Conservation (phyloP, 2,797 vertebrate species). For the Craterocephalus amniculus region DNA sequence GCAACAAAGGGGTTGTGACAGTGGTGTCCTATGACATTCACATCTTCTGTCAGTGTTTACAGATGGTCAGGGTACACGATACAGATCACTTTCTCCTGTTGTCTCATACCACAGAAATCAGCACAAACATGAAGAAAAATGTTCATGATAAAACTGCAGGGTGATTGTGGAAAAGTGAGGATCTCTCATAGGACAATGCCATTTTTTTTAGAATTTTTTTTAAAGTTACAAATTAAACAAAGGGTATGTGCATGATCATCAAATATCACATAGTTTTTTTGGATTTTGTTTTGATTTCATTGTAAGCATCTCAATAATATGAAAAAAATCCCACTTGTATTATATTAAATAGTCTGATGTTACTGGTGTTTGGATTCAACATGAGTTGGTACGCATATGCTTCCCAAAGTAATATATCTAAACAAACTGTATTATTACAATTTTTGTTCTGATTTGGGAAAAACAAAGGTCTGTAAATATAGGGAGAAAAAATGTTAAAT, state of each 20-base stretch:
- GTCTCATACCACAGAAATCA: conserved; percentile 19
- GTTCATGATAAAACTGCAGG: background rate
- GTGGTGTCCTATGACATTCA: conserved; percentile 60
- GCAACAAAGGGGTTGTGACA: conserved; percentile 62
- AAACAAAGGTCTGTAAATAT: no score
- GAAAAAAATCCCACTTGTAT: background rate
- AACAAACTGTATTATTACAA: background rate
- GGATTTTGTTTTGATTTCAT: background rate
- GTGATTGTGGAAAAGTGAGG: background rate
- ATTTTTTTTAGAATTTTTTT: no score
- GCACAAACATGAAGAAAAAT: background rate
- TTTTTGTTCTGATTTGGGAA: background rate
- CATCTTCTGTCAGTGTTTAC: conserved; percentile 55
- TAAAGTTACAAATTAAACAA: conserved; percentile 1
- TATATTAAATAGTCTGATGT: background rate
- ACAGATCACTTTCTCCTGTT: conserved; percentile 21
- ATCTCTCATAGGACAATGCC: background rate
- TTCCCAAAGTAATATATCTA: background rate
- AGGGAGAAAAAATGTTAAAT: background rate
- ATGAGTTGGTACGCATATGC: background rate
- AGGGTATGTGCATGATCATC: background rate
- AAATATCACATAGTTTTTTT: background rate
- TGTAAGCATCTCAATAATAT: background rate
- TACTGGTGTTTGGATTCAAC: background rate
- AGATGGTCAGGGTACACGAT: conserved; percentile 37